Conservation (phyloP, 2,888 invertebrate genomes). For the Itoplectis maculator region DNA sequence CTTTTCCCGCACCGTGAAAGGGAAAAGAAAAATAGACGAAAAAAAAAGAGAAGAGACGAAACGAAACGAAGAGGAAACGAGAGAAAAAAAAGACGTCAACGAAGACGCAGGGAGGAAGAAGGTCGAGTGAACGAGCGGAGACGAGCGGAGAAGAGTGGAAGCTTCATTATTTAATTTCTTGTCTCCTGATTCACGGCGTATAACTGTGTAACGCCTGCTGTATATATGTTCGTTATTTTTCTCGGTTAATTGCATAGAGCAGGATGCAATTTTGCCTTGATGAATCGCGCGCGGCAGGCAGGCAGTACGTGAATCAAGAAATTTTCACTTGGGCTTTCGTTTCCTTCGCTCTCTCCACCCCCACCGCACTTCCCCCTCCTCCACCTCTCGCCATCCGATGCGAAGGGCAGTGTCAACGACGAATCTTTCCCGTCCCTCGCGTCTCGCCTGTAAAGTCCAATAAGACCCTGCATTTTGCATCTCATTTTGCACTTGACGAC, state of each 20-base stretch:
- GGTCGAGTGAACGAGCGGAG: constrained; percentile 35
- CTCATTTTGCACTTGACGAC: neutral
- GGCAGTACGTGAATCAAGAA: constrained; percentile 11
- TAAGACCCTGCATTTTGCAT: too few relatives aligned
- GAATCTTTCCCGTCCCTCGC: neutral
- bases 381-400: too few relatives aligned
- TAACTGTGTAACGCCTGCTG: constrained; percentile 6
- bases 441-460: too few relatives aligned
- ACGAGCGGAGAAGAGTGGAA: constrained; percentile 19
- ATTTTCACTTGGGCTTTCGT: neutral
- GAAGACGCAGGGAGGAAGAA: constrained; percentile 18
- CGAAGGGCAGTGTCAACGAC: constrained; percentile 15
- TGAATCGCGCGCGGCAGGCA: neutral
- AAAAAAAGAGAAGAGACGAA: constrained; percentile 8
- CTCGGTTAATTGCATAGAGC: constrained; percentile 14
- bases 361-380: too few relatives aligned
- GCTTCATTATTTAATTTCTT: constrained; percentile 45
- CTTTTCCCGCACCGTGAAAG: neutral
- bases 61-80: constrained; percentile 3
- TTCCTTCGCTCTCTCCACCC: neutral
- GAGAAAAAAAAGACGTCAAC: neutral
- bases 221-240: constrained; percentile 23
- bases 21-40: neutral
- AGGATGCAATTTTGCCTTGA: constrained; percentile 19
- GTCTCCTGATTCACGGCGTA: constrained; percentile 2